Evolutionary conservation across 2,888 invertebrate genomes (phyloP), one percentile per base, ranked within the genome.

Genomic region (Rotaria socialis): DNA sequence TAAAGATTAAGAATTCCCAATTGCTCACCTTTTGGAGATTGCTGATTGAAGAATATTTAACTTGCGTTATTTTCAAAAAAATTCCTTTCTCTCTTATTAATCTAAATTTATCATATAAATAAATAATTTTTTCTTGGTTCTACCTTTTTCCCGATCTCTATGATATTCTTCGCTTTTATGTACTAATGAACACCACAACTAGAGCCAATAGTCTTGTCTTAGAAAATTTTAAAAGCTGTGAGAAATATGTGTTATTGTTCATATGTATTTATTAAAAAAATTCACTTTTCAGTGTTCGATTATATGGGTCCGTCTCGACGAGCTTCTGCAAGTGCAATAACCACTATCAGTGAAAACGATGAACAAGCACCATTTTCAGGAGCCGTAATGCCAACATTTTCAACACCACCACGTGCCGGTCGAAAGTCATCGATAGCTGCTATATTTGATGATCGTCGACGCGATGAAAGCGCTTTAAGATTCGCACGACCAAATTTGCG

Each of bases 391-490:
- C 67, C 67, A 35, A 67, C 22, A 24, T 7, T 47, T 43, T 41
- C 80, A 5, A 2, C 22, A 5, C 24, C 47, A 47, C 19, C 47
- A 80, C 80, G 80, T 47, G 11, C n/a, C 11, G 24, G 22, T 47
- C 80, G 80, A 24, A 7, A 10, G 47, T 80, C 80, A 80, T 80
- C 80, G 0, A 80, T 80, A 80, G 41, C 80, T 7, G 80, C 80
- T 47, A 80, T 80, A 80, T 80, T 80, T 24, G 80, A 80, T 47
- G 80, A n/a, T 47, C 80, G 80, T 47, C 43, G 80, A n/a, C 80
- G 80, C n/a, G 47, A 80, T 80, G 80, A 80, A 47, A 8, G 4
- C 10, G 22, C 24, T 24, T n/a, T 80, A 14, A 80, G 75, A 35
- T 55, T 55, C 2, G 55, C 74, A 85, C 80, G 60, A 60, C 75